Conservation (phyloP, 1,140 invertebrate genomes). For the Penaeus chinensis region DNA sequence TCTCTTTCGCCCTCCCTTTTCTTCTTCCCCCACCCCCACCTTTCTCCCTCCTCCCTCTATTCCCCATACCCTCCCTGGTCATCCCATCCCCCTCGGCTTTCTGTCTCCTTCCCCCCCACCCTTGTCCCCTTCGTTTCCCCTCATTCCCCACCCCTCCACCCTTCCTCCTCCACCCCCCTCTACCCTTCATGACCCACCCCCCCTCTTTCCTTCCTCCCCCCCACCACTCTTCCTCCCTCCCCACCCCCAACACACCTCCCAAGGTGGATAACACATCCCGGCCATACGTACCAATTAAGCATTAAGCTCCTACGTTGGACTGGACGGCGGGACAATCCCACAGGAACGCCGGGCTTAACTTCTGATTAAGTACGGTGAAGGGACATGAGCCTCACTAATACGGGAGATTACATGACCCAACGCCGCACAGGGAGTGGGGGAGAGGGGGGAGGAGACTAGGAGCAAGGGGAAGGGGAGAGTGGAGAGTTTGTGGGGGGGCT, state of each 20-base stretch:
- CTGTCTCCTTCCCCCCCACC: not conserved
- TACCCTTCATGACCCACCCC: not conserved
- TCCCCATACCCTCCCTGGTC: not conserved
- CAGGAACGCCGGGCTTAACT: conserved; percentile 53
- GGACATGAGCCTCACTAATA: conserved; percentile 56
- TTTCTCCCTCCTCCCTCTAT: no score
- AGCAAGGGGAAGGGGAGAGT: not conserved
- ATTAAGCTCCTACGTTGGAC: conserved; percentile 51
- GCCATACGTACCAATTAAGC: conserved; percentile 59
- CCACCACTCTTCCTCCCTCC: not conserved
- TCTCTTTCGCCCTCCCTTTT: no score
- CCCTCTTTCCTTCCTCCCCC: not conserved
- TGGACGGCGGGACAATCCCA: conserved; percentile 55
- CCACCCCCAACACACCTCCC: not conserved
- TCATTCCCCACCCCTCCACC: not conserved
- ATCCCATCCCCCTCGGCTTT: not conserved
- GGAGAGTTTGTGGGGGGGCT: not conserved
- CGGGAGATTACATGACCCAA: conserved; percentile 38
- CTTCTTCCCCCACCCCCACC: no score
- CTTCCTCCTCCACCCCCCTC: not conserved
- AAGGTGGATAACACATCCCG: conserved; percentile 30
- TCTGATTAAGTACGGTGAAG: conserved; percentile 57
- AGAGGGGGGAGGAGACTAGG: not conserved
- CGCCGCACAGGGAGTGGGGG: conserved; percentile 2
- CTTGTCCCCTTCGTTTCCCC: not conserved